Conservation (phyloP, 2,113 vertebrate genomes). For the Burhinus oedicnemus region DNA sequence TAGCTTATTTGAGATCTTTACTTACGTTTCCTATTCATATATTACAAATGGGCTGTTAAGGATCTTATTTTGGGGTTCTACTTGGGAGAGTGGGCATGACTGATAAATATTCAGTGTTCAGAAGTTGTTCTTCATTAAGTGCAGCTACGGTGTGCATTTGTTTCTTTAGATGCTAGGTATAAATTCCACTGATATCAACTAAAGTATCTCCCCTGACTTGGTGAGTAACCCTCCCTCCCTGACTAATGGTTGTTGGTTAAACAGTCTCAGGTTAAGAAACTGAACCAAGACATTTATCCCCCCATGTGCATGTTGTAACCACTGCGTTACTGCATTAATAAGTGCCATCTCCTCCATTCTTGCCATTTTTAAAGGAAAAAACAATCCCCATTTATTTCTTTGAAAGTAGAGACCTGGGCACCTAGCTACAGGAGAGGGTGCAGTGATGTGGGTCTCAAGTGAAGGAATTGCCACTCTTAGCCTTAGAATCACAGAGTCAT, state of each 20-base stretch:
- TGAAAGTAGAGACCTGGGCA: not conserved
- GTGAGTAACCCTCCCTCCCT: not conserved
- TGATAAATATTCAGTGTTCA: not conserved
- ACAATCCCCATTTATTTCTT: fast-evolving
- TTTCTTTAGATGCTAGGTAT: not conserved
- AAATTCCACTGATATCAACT: not conserved
- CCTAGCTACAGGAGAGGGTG: not conserved
- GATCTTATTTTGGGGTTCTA: not conserved
- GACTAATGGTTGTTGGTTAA: not conserved
- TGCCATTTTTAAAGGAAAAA: not conserved
- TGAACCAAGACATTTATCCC: not conserved
- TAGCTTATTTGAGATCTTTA: not conserved
- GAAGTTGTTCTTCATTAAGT: not conserved
- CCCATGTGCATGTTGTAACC: not conserved
- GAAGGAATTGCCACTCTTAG: not conserved
- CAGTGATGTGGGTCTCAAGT: not conserved
- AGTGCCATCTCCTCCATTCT: not conserved
- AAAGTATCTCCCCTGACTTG: not conserved
- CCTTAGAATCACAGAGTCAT: too few relatives aligned
- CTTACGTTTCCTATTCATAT: not conserved
- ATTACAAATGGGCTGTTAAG: not conserved
- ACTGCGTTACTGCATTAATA: not conserved
- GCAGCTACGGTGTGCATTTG: not conserved
- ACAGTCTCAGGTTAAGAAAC: not conserved
- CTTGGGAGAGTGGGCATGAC: not conserved